Conservation (phyloP, 1,140 invertebrate genomes). For the Papilio aristodemus region DNA sequence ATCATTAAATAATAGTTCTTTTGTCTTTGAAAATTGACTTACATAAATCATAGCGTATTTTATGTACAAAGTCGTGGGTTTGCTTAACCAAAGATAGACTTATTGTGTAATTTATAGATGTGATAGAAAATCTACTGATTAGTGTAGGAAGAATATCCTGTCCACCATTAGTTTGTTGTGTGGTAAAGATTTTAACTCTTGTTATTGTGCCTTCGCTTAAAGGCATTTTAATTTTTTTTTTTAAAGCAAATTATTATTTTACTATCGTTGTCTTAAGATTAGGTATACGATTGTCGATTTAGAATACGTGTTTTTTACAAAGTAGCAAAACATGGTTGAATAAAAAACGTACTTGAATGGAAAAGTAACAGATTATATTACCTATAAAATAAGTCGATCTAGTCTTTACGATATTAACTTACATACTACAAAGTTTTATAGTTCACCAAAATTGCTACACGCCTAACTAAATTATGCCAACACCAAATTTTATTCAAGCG, state of each 20-base stretch:
- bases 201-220: too few species aligned
- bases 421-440: not conserved
- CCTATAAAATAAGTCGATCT: not conserved
- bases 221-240: too few species aligned
- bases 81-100: not conserved
- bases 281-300: too few species aligned
- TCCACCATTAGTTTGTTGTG: not conserved
- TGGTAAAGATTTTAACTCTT: not conserved
- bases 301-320: too few species aligned
- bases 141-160: not conserved
- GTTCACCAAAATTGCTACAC: not conserved
- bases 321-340: too few species aligned
- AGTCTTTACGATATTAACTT: not conserved
- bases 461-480: conserved; percentile 22
- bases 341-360: not conserved
- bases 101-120: not conserved
- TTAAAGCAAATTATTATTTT: too few species aligned
- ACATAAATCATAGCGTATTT: not conserved
- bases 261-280: too few species aligned
- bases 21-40: not conserved
- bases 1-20: too few species aligned
- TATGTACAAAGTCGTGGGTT: conserved; percentile 1
- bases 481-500: conserved; percentile 25
- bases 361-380: not conserved
- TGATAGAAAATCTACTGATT: conserved; percentile 1